Conservation (phyloP, 2,888 invertebrate species). For the Argyresthia albistria region DNA sequence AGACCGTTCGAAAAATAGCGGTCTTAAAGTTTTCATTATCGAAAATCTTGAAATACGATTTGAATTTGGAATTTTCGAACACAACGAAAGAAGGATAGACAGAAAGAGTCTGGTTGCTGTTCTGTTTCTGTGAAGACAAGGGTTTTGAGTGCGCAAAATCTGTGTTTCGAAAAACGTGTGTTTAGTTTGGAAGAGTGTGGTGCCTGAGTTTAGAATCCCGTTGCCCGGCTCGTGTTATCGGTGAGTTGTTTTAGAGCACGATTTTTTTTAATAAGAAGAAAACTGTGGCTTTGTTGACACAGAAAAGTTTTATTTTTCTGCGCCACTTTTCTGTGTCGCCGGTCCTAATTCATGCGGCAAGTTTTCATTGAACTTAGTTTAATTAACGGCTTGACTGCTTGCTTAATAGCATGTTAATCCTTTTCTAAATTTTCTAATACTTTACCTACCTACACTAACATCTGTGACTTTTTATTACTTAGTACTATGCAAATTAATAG, state of each 20-base stretch:
- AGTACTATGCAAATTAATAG: too few species aligned
- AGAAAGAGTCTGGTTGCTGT: background rate
- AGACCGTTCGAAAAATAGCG: background rate
- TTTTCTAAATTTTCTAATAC: too few species aligned
- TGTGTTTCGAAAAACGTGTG: background rate
- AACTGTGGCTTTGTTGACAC: background rate
- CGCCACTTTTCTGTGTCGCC: too few species aligned
- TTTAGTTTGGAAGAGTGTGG: conserved; percentile 1
- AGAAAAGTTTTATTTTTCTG: background rate
- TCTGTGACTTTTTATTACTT: too few species aligned
- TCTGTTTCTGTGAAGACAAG: background rate
- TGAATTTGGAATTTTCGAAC: background rate
- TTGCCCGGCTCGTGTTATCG: conserved; percentile 43
- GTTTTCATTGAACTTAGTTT: too few species aligned
- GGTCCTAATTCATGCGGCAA: too few species aligned
- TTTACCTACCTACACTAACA: too few species aligned
- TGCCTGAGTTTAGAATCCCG: conserved; percentile 35
- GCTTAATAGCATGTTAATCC: too few species aligned
- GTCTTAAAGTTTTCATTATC: background rate
- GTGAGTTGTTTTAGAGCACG: conserved; percentile 31
- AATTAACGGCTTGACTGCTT: too few species aligned
- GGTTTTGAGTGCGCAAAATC: background rate
- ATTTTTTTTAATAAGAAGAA: background rate
- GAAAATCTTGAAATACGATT: background rate
- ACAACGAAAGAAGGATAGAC: background rate